A percentile compares a stretch with the other conserved stretches of the same genome.
These are phyloP conservation scores for Coenonympha glycerion DNA, from an alignment of 2,888 invertebrate species.

Conservation along the genomic window DNA sequence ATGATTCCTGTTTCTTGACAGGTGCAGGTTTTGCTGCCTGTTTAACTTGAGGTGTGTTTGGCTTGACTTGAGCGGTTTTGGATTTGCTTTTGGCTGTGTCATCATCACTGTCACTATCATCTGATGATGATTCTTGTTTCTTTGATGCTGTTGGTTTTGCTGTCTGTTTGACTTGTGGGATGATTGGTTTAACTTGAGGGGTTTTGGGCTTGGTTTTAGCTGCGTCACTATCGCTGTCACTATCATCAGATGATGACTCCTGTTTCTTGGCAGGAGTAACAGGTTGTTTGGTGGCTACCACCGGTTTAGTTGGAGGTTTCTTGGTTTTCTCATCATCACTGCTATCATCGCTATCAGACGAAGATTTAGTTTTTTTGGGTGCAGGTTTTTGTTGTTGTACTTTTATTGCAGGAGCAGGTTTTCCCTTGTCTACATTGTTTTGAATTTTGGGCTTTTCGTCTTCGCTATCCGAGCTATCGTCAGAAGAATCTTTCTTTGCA, in stretches of 20 bases:
- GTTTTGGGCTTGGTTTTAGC: slow-evolving; percentile 36
- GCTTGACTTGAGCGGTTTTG: slow-evolving; percentile 33
- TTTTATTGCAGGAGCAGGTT: slow-evolving; percentile 22
- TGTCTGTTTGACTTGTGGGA: too few relatives aligned
- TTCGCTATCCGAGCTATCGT: slow-evolving; percentile 50
- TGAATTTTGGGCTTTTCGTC: slow-evolving; percentile 46
- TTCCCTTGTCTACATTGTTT: slow-evolving; percentile 16
- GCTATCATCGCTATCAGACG: slow-evolving; percentile 50
- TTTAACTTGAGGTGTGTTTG: slow-evolving; percentile 7
- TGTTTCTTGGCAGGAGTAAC: slow-evolving; percentile 43
- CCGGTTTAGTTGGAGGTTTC: slow-evolving; percentile 21
- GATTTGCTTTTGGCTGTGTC: slow-evolving; percentile 31
- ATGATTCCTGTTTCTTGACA: slow-evolving; percentile 45
- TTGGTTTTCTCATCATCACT: slow-evolving; percentile 58
- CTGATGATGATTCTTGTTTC: slow-evolving; percentile 36
- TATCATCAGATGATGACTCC: slow-evolving; percentile 49
- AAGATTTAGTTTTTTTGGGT: slow-evolving; percentile 46
- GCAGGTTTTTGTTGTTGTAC: slow-evolving; percentile 35
- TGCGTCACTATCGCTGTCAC: slow-evolving; percentile 35
- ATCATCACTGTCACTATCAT: slow-evolving; percentile 53
- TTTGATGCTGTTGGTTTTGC: slow-evolving; percentile 13
- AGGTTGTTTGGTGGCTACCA: too few relatives aligned
- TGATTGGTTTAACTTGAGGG: too few relatives aligned
- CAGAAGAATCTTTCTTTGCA: slow-evolving; percentile 51
- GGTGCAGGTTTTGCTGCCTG: slow-evolving; percentile 38